Evolutionary conservation across 2,888 invertebrate species (phyloP).

Genomic region (Mesorhabditis sp.): DNA sequence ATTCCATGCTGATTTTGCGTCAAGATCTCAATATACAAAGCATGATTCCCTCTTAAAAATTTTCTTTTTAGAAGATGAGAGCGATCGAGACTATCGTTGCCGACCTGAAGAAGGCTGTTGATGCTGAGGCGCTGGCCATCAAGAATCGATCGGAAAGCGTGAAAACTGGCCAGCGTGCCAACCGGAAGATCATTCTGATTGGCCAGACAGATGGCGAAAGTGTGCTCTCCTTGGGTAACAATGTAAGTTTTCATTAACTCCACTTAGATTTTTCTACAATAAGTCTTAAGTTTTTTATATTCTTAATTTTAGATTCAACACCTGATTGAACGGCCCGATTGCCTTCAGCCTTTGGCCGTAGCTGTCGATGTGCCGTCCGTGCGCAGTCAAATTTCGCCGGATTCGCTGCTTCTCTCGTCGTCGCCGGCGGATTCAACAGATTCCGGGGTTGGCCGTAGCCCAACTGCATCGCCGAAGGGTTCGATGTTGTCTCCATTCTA

Average conservation of each 20-base stretch:
- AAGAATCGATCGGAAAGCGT: neutral
- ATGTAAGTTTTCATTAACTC: neutral
- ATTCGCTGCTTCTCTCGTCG: neutral
- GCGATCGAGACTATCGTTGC: neutral
- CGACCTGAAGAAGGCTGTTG: neutral
- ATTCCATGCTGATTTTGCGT: no score
- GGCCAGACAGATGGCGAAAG: neutral
- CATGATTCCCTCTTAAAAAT: no score
- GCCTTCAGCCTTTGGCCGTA: neutral
- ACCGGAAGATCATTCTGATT: neutral
- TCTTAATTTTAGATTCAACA: neutral
- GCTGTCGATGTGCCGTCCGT: neutral
- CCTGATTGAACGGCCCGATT: neutral
- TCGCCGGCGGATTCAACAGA: constrained; percentile 13
- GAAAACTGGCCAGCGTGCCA: neutral
- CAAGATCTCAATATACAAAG: no score
- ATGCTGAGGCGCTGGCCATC: neutral
- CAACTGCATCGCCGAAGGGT: neutral
- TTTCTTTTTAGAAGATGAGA: neutral
- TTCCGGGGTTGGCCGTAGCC: constrained; percentile 9
- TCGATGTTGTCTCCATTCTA: constrained; percentile 20
- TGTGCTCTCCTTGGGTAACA: neutral
- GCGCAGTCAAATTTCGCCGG: neutral
- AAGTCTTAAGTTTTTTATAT: neutral
- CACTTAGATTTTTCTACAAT: no score